Evolutionary conservation across 2,113 vertebrate species (phyloP), one percentile per base, ranked within the genome.

Genomic region (Dolichallabes microphthalmus): DNA sequence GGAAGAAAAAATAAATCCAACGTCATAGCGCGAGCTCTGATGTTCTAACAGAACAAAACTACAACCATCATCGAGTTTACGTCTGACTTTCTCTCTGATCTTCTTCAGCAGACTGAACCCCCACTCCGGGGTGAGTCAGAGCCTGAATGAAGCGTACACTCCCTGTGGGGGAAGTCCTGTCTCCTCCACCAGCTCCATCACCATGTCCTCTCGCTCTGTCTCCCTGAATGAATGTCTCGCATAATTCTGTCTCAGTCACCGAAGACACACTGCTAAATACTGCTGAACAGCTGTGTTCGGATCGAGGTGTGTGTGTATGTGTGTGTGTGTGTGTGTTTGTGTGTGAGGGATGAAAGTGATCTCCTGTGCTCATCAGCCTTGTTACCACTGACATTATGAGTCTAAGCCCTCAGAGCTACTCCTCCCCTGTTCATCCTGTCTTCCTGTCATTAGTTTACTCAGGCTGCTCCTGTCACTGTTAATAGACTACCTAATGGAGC

Each of bases 401-500:
- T 14, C 63, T 71, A 17, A 85, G 32, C 61, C 83, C 74, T 84
- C 27, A 32, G 77, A 32, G 77, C 19, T 39, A 52, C 30, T 68
- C 20, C 25, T 58, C 68, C 4, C 77, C 73, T 35, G 17, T 45
- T 68, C 61, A 76, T 77, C 73, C 50, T 30, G 61, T 75, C 58
- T 25, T 69, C 32, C 57, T 81, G 32, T 68, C 69, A 60, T 85
- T 53, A 27, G 61, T 71, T 68, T 71, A 45, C 27, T 63, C 53
- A n/a, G 8, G n/a, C 78, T 76, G 53, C 53, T 81, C 57, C 19
- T 30, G 58, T 39, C 69, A 17, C 80, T 76, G 86, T 55, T 88
- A 91, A 80, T 80, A 86, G 20, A 52, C 80, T 71, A 50, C 57
- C 75, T 82, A 87, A 86, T 69, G 89, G 63, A 75, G 82, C 82